Conservation (phyloP, 2,113 vertebrate species). For the Limnothrissa miodon region DNA sequence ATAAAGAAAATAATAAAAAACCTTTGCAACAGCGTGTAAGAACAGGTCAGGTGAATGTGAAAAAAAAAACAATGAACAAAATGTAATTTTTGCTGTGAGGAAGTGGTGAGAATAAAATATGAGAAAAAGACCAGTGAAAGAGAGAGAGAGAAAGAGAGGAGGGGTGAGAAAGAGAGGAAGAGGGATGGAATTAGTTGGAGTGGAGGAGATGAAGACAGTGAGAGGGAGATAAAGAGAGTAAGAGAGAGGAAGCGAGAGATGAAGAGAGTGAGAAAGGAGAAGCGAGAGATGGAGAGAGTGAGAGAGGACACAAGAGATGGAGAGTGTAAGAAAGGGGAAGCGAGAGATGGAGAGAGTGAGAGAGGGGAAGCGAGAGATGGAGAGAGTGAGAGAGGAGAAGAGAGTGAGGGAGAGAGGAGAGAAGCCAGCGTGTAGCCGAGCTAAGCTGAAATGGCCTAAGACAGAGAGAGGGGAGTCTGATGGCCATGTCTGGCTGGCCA, state of each 20-base stretch:
- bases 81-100: too few relatives aligned
- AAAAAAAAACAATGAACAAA: too few relatives aligned
- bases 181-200: not conserved
- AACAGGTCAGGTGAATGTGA: too few relatives aligned
- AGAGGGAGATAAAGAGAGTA: not conserved
- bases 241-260: not conserved
- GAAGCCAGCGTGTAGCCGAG: conserved; percentile 42
- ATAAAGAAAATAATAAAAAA: too few relatives aligned
- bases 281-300: not conserved
- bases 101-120: too few relatives aligned
- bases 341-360: not conserved
- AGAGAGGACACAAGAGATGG: not conserved
- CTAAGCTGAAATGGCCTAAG: not conserved
- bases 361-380: not conserved
- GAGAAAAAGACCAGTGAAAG: not conserved
- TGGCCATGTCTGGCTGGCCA: not conserved
- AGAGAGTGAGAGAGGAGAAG: not conserved
- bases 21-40: too few relatives aligned
- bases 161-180: not conserved
- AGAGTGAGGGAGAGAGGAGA: not conserved
- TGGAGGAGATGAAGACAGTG: not conserved
- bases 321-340: not conserved
- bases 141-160: not conserved
- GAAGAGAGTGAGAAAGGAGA: not conserved
- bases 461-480: conserved; percentile 4